Percentiles rank a stretch among this genome's conserved stretches.
Evolutionary conservation across 1,140 invertebrate species (phyloP).

Genomic region (Danaus melanippus): DNA sequence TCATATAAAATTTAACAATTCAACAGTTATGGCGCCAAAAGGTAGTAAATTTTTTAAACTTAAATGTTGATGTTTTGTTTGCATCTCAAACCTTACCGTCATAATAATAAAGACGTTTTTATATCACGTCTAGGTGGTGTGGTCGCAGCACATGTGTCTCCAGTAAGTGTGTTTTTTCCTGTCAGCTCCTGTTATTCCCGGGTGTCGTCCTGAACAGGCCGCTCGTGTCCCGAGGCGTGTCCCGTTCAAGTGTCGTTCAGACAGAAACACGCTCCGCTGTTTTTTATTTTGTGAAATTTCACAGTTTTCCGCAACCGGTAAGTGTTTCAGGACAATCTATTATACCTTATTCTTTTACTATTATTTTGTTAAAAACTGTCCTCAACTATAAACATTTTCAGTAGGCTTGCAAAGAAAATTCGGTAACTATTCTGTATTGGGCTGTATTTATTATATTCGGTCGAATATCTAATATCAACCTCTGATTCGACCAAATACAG

Average conservation of each 20-base stretch:
- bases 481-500: no score
- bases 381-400: no score
- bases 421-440: no score
- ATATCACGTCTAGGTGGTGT: constrained; percentile 11
- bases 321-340: neutral
- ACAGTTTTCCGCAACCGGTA: neutral
- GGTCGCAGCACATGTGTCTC: constrained; percentile 34
- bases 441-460: no score
- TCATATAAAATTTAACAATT: no score
- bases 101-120: constrained; percentile 11
- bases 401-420: no score
- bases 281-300: no score
- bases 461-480: no score
- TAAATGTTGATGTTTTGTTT: constrained; percentile 2
- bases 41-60: constrained; percentile 16
- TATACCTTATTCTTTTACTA: no score
- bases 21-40: constrained; percentile 28
- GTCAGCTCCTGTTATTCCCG: constrained; percentile 55
- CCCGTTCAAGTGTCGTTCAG: constrained; percentile 38
- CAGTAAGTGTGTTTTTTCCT: constrained; percentile 53
- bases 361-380: no score
- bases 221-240: constrained; percentile 27
- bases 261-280: constrained; percentile 25
- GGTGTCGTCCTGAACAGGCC: constrained; percentile 36
- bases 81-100: constrained; percentile 15